Percentiles rank a stretch among this genome's conserved stretches.
These are phyloP conservation scores for Sciaenops ocellatus DNA, from an alignment of 2,797 vertebrate genomes.

Conservation along the genomic window DNA sequence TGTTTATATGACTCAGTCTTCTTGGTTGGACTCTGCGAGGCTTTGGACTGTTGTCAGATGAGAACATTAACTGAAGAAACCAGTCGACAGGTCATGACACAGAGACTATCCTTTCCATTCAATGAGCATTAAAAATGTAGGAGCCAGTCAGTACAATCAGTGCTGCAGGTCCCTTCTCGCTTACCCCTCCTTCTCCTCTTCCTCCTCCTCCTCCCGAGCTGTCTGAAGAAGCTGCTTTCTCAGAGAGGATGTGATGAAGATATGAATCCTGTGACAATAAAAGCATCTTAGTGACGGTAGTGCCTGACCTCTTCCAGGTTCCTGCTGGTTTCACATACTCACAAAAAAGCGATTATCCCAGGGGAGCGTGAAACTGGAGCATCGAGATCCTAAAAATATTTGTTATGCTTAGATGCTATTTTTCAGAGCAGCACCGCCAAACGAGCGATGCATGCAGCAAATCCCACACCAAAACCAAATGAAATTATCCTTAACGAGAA, in stretches of 20 bases:
- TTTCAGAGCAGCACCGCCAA: constrained; percentile 33
- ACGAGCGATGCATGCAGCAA: constrained; percentile 26
- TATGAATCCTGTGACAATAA: constrained; percentile 32
- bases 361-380: constrained; percentile 73
- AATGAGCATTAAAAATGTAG: constrained; percentile 65
- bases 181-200: constrained; percentile 18
- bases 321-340: constrained; percentile 51
- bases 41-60: constrained; percentile 23
- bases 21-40: background rate
- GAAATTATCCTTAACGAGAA: constrained; percentile 22
- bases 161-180: constrained; percentile 25
- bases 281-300: constrained; percentile 32
- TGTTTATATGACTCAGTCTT: constrained; percentile 5
- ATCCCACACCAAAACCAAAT: constrained; percentile 37
- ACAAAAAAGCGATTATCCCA: constrained; percentile 59
- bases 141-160: constrained; percentile 33
- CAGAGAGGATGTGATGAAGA: constrained; percentile 43
- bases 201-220: background rate
- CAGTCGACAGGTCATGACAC: constrained; percentile 18
- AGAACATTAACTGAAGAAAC: constrained; percentile 32
- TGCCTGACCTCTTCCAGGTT: constrained; percentile 55
- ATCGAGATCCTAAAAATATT: constrained; percentile 77
- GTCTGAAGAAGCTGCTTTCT: constrained; percentile 40
- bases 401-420: constrained; percentile 59
- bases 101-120: constrained; percentile 45